Conservation (phyloP, 2,113 vertebrate genomes). For the Nothoprocta perdicaria region DNA sequence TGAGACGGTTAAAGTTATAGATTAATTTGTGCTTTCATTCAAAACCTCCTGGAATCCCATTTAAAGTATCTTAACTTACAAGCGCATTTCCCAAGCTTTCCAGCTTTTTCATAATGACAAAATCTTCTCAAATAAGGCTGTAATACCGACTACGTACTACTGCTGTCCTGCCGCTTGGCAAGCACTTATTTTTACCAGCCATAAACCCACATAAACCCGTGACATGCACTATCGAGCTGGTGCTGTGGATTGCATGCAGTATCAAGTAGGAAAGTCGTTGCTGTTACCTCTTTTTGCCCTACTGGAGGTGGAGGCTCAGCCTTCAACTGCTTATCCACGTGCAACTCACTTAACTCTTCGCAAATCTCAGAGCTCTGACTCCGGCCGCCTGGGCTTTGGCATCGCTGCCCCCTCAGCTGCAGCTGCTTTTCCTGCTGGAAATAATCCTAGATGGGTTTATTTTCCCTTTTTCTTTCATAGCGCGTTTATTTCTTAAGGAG, state of each 20-base stretch:
- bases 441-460: constrained; percentile 73
- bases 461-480: constrained; percentile 46
- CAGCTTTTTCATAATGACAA: background rate
- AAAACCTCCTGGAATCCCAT: background rate
- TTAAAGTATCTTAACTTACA: background rate
- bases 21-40: background rate
- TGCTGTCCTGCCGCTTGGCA: background rate
- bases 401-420: constrained; percentile 66
- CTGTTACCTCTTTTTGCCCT: constrained; percentile 75
- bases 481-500: constrained; percentile 44
- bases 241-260: constrained; percentile 60
- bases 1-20: background rate
- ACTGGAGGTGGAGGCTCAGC: constrained; percentile 53
- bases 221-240: constrained; percentile 50
- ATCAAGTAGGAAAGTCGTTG: constrained; percentile 51
- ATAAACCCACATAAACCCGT: background rate
- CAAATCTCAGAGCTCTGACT: constrained; percentile 75
- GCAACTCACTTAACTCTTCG: constrained; percentile 75
- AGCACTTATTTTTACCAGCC: background rate
- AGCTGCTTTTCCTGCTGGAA: constrained; percentile 73
- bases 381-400: constrained; percentile 65
- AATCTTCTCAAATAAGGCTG: background rate
- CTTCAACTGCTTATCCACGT: constrained; percentile 71
- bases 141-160: background rate
- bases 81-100: background rate